Evolutionary conservation across 92 coral and sea anemone species (phyloP).

Genomic region (Micromussa lordhowensis): DNA sequence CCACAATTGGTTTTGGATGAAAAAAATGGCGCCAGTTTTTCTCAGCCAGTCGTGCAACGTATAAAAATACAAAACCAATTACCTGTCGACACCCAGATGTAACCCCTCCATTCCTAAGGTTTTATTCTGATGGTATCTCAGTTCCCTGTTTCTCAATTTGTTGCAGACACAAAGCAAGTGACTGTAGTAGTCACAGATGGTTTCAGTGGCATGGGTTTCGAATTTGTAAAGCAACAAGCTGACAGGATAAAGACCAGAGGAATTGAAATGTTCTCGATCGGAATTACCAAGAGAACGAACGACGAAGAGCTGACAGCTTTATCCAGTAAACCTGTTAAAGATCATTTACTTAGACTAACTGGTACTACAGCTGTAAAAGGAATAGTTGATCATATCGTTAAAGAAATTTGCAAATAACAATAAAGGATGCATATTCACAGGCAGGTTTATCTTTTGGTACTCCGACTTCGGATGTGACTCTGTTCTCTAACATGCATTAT

Average conservation of each 20-base stretch:
- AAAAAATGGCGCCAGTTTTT: too few relatives aligned
- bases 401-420: not conserved
- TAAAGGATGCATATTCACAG: too few relatives aligned
- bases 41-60: too few relatives aligned
- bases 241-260: constrained; percentile 26
- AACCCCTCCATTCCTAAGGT: not conserved
- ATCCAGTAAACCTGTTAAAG: constrained; percentile 28
- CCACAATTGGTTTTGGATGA: too few relatives aligned
- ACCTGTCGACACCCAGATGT: not conserved
- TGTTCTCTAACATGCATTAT: not conserved
- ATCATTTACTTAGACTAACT: constrained; percentile 24
- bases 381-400: not conserved
- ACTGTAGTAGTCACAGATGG: constrained; percentile 63
- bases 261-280: constrained; percentile 53
- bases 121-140: too few relatives aligned
- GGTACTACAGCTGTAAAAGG: not conserved
- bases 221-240: constrained; percentile 20
- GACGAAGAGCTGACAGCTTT: constrained; percentile 28
- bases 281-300: constrained; percentile 32
- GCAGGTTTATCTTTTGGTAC: not conserved
- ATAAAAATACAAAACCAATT: too few relatives aligned
- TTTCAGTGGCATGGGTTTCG: constrained; percentile 38
- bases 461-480: not conserved
- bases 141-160: not conserved
- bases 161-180: constrained; percentile 45